These are phyloP conservation scores for Moxostoma hubbsi DNA, from an alignment of 2,797 vertebrate species.

Conservation along the genomic window DNA sequence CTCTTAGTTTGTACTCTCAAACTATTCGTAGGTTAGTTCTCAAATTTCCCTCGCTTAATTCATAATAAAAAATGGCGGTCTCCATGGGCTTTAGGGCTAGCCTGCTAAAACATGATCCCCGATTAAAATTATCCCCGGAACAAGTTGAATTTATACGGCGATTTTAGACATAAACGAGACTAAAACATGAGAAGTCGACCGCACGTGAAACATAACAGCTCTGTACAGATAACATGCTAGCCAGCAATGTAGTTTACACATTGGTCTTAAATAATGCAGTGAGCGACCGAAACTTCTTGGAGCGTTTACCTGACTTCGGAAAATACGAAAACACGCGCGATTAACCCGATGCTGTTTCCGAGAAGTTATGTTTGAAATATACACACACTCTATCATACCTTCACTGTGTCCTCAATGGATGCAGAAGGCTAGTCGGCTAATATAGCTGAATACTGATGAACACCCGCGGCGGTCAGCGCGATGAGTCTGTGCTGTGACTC, in stretches of 20 bases:
- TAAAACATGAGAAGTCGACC: too few species aligned
- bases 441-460: constrained; percentile 35
- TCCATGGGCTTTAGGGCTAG: constrained; percentile 18
- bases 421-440: constrained; percentile 20
- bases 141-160: background rate
- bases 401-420: constrained; percentile 36
- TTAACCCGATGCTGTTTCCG: background rate
- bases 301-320: constrained; percentile 28
- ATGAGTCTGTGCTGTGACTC: constrained; percentile 45
- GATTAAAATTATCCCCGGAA: background rate
- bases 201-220: background rate
- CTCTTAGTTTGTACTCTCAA: constrained; percentile 25
- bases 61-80: constrained; percentile 59
- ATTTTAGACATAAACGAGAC: background rate
- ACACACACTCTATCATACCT: constrained; percentile 30
- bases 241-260: constrained; percentile 4
- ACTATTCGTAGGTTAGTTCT: constrained; percentile 34
- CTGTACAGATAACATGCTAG: background rate
- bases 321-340: background rate
- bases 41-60: constrained; percentile 55
- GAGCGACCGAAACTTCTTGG: constrained; percentile 10
- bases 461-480: background rate
- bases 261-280: constrained; percentile 16
- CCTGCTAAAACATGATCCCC: background rate
- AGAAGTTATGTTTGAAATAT: background rate